A percentile compares a stretch with the other conserved stretches of the same genome.
Evolutionary conservation across 1,140 invertebrate species (phyloP).

Genomic region (Halictus rubicundus): DNA sequence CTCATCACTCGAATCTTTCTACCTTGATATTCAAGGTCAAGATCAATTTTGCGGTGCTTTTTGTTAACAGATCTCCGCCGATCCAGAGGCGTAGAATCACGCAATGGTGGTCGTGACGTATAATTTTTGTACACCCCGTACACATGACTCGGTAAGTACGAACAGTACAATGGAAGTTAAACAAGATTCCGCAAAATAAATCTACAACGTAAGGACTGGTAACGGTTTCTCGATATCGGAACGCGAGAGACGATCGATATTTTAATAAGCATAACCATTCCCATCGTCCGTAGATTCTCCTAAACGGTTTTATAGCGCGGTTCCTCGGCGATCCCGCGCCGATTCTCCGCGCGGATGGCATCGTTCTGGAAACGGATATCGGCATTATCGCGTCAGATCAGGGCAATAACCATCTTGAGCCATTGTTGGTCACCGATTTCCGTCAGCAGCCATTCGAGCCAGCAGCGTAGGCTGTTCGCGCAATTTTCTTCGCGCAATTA

Average conservation of each 20-base stretch:
- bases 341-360: constrained; percentile 34
- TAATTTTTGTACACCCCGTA: too few species aligned
- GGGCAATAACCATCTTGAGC: constrained; percentile 53
- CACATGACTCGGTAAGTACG: too few species aligned
- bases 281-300: neutral
- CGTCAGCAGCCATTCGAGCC: constrained; percentile 41
- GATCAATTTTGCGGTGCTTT: too few species aligned
- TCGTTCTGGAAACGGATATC: constrained; percentile 53
- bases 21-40: too few species aligned
- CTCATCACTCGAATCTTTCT: too few species aligned
- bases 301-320: neutral
- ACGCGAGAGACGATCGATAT: neutral
- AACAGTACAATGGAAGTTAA: too few species aligned
- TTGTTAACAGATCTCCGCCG: too few species aligned
- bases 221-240: neutral
- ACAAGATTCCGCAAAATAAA: neutral
- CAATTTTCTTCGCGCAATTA: constrained; percentile 66
- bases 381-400: constrained; percentile 58
- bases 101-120: too few species aligned
- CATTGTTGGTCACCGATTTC: constrained; percentile 61
- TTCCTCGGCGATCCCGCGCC: constrained; percentile 16
- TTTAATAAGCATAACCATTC: neutral
- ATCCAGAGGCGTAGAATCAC: too few species aligned
- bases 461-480: constrained; percentile 43
- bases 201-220: neutral